Evolutionary conservation across 2,113 vertebrate genomes (phyloP).

Genomic region (Rhinopomastus cyanomelas): DNA sequence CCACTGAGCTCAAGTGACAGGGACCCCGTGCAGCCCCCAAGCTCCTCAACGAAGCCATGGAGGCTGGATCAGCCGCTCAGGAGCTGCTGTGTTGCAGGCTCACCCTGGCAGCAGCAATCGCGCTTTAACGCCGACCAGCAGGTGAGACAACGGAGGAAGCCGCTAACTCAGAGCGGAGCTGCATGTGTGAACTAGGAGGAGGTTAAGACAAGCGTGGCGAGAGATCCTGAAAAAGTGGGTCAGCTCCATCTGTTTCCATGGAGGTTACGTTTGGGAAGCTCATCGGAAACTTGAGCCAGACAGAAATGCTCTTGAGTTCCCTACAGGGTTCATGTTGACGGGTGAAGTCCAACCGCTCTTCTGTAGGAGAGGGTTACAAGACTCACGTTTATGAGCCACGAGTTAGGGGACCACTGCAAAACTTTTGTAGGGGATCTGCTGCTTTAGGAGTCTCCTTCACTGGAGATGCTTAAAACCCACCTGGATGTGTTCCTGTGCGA

Average conservation of each 20-base stretch:
- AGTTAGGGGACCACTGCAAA: too few relatives aligned
- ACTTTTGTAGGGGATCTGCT: fast-evolving
- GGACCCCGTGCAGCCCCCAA: neutral
- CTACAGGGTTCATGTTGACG: too few relatives aligned
- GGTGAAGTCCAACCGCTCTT: too few relatives aligned
- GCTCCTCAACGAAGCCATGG: neutral
- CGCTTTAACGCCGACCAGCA: neutral
- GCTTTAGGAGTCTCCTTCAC: too few relatives aligned
- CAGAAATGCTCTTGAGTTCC: neutral
- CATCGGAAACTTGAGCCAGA: neutral
- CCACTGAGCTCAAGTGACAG: neutral
- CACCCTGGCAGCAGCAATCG: neutral
- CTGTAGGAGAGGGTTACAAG: too few relatives aligned
- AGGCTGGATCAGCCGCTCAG: neutral
- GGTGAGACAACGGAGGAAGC: neutral
- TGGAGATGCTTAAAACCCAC: too few relatives aligned
- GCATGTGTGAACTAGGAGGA: neutral
- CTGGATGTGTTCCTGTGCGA: too few relatives aligned
- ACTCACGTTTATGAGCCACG: fast-evolving
- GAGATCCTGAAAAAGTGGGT: neutral
- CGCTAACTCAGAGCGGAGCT: neutral
- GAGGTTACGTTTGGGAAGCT: neutral
- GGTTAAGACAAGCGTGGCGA: neutral
- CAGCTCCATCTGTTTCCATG: neutral
- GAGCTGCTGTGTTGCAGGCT: neutral